Conservation (phyloP, 2,797 vertebrate genomes). For the Channa striata region DNA sequence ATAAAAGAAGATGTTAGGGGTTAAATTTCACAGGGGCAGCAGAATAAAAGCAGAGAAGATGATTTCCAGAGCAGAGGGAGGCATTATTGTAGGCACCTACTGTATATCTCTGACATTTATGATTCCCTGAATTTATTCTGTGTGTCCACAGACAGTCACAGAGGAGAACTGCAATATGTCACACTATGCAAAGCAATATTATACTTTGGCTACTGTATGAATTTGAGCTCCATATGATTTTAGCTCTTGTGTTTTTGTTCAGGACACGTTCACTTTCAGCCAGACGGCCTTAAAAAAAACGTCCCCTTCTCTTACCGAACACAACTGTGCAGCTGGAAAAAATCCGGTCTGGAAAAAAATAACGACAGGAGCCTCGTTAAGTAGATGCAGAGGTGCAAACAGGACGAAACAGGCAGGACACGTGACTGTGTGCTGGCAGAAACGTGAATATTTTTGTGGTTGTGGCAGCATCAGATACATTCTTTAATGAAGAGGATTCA, state of each 20-base stretch:
- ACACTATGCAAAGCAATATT: constrained; percentile 22
- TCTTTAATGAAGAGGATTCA: background rate
- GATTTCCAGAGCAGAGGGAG: constrained; percentile 44
- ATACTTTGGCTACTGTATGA: constrained; percentile 16
- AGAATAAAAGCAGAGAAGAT: constrained; percentile 44
- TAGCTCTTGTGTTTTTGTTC: constrained; percentile 5
- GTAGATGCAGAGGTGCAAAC: constrained; percentile 37
- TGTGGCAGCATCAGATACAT: no score
- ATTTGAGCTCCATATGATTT: constrained; percentile 5
- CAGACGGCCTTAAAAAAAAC: background rate
- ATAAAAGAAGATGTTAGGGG: constrained; percentile 71
- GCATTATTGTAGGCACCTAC: constrained; percentile 23
- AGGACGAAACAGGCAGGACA: constrained; percentile 15
- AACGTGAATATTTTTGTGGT: constrained; percentile 11
- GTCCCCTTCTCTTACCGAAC: background rate
- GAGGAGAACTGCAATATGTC: constrained; percentile 14
- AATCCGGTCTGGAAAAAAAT: constrained; percentile 16
- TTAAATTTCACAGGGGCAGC: constrained; percentile 53
- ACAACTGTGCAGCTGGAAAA: no score
- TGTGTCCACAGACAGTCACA: constrained; percentile 1
- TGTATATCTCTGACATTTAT: constrained; percentile 36
- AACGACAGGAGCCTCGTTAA: constrained; percentile 38
- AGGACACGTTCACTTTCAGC: constrained; percentile 5
- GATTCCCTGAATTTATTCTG: constrained; percentile 43
- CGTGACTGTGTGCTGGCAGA: constrained; percentile 38